A percentile compares a stretch with the other conserved stretches of the same genome.
phyloP scores from a whole-genome alignment of 1,140 invertebrate species.

The Drosophila nasuta region DNA sequence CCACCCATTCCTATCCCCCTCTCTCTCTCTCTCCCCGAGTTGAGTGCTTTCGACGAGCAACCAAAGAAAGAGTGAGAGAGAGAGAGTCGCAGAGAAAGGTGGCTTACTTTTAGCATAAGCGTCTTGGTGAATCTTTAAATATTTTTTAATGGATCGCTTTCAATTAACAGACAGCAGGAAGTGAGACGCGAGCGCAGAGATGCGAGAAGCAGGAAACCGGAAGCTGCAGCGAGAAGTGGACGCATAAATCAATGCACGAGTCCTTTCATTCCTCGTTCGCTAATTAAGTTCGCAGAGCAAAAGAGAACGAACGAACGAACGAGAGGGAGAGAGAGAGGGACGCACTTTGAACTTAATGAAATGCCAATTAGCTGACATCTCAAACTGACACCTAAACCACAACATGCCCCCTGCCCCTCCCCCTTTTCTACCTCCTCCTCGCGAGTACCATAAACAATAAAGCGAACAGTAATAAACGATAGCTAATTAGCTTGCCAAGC shows the following conservation, averaged over 20 bases:
- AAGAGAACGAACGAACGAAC: neutral
- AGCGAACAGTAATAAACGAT: constrained; percentile 27
- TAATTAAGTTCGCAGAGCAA: constrained; percentile 34
- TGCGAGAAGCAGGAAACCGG: neutral
- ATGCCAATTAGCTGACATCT: constrained; percentile 49
- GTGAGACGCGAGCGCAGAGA: constrained; percentile 5
- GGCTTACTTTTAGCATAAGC: neutral
- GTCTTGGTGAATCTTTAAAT: constrained; percentile 40
- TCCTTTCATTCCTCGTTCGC: constrained; percentile 2
- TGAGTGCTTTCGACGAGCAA: constrained; percentile 26
- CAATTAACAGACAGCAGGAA: constrained; percentile 27
- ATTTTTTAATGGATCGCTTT: constrained; percentile 50
- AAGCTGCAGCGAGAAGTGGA: constrained; percentile 22
- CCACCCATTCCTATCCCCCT: neutral
- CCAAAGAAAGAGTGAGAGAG: neutral
- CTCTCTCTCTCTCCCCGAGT: neutral
- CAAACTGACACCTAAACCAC: neutral
- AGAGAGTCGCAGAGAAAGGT: neutral
- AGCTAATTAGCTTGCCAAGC: constrained; percentile 37
- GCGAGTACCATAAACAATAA: constrained; percentile 32
- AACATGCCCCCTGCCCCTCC: neutral
- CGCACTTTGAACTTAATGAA: constrained; percentile 46
- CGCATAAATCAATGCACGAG: constrained; percentile 45
- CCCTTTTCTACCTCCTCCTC: neutral
- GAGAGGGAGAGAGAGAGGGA: too few species aligned